Conservation (phyloP, 2,888 invertebrate species). For the Tachina grossa region DNA sequence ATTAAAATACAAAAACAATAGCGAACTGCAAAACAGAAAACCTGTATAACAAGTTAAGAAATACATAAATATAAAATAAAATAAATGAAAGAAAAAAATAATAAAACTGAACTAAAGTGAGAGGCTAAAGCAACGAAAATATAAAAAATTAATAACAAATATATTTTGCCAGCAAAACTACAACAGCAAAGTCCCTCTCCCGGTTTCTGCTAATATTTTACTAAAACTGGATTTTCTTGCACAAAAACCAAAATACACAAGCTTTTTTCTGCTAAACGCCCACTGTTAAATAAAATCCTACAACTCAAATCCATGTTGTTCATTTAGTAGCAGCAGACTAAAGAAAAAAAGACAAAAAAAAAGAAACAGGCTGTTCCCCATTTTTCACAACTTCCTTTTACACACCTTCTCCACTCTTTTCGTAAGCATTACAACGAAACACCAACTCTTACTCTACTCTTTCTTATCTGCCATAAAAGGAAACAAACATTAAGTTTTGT, state of each 20-base stretch:
- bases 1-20: constrained; percentile 31
- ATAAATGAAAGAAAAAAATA: constrained; percentile 56
- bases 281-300: constrained; percentile 52
- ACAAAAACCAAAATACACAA: constrained; percentile 10
- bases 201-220: constrained; percentile 23
- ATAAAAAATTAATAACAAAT: constrained; percentile 55
- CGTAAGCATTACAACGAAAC: constrained; percentile 35
- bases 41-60: constrained; percentile 77
- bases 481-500: constrained; percentile 51
- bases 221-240: constrained; percentile 51
- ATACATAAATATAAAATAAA: constrained; percentile 68
- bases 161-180: constrained; percentile 49
- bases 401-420: constrained; percentile 12
- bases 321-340: constrained; percentile 37
- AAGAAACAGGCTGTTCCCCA: constrained; percentile 41
- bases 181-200: constrained; percentile 42
- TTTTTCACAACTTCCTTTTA: constrained; percentile 56
- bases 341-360: constrained; percentile 22
- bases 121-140: constrained; percentile 30
- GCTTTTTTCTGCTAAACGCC: constrained; percentile 53
- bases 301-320: constrained; percentile 43
- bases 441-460: constrained; percentile 34
- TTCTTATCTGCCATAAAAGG: constrained; percentile 49
- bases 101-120: constrained; percentile 71
- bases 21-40: constrained; percentile 72